A percentile compares a stretch with the other conserved stretches of the same genome.
Conservation (phyloP, 2,113 vertebrate species). For the Sinocyclocheilus anophthalmus region DNA sequence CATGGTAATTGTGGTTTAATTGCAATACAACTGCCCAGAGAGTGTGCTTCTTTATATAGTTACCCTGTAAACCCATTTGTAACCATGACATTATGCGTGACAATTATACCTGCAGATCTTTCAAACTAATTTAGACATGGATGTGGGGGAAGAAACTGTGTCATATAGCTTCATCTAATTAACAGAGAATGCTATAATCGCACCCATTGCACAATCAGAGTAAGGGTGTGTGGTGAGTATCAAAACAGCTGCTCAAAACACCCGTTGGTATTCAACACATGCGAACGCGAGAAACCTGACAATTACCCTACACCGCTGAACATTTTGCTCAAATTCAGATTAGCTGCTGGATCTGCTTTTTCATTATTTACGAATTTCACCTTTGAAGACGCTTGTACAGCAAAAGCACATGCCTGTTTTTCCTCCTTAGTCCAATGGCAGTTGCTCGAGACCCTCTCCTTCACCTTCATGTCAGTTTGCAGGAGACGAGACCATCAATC, state of each 20-base stretch:
- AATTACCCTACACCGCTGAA: background rate
- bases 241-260: constrained; percentile 13
- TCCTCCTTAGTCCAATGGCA: background rate
- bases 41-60: constrained; percentile 48
- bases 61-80: constrained; percentile 44
- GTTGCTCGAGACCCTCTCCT: background rate
- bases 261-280: constrained; percentile 18
- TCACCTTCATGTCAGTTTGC: constrained; percentile 20
- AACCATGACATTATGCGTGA: constrained; percentile 16
- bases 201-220: constrained; percentile 20
- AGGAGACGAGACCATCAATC: constrained; percentile 25
- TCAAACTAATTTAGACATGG: constrained; percentile 41
- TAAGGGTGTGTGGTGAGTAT: background rate
- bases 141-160: constrained; percentile 31
- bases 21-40: constrained; percentile 43
- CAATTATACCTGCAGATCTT: constrained; percentile 40
- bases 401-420: background rate
- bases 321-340: constrained; percentile 15
- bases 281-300: background rate
- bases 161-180: constrained; percentile 53
- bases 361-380: background rate
- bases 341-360: background rate
- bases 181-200: constrained; percentile 46
- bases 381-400: background rate
- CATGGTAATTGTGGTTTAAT: constrained; percentile 53